Conservation (phyloP, 2,888 invertebrate genomes). For the Cryptus armator region DNA sequence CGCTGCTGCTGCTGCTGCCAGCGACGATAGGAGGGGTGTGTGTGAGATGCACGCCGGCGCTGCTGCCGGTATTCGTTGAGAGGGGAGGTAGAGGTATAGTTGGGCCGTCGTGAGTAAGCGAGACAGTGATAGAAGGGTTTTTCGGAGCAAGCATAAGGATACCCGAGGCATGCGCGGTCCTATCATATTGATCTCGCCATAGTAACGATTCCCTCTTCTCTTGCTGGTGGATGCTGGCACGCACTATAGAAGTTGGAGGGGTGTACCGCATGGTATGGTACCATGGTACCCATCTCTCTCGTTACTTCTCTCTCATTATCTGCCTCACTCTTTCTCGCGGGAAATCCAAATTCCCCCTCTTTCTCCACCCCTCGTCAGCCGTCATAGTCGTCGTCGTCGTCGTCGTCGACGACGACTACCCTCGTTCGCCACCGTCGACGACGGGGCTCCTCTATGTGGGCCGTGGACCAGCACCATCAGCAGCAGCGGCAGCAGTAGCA, state of each 20-base stretch:
- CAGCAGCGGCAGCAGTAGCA: slow-evolving; percentile 54
- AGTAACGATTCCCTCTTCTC: slow-evolving; percentile 85
- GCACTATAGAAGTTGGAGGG: slow-evolving; percentile 76
- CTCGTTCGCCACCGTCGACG: slow-evolving; percentile 62
- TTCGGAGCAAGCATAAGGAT: slow-evolving; percentile 64
- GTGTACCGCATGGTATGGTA: slow-evolving; percentile 70
- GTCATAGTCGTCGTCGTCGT: slow-evolving; percentile 33
- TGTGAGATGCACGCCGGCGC: slow-evolving; percentile 59
- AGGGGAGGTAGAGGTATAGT: slow-evolving; percentile 40
- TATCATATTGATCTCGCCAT: slow-evolving; percentile 84
- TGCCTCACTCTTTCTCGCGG: slow-evolving; percentile 9
- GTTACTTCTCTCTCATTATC: slow-evolving; percentile 33
- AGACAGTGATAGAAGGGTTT: slow-evolving; percentile 45
- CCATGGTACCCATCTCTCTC: slow-evolving; percentile 58
- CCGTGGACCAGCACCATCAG: slow-evolving; percentile 49
- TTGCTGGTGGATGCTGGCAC: slow-evolving; percentile 79
- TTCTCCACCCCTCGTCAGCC: slow-evolving; percentile 28
- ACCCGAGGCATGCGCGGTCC: slow-evolving; percentile 82
- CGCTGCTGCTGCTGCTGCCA: slow-evolving; percentile 20
- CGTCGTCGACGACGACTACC: slow-evolving; percentile 52
- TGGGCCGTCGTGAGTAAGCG: slow-evolving; percentile 36
- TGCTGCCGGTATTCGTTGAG: slow-evolving; percentile 29
- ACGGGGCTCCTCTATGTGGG: slow-evolving; percentile 60
- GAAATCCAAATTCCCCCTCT: slow-evolving; percentile 16
- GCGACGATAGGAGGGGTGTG: slow-evolving; percentile 1